These are phyloP conservation scores for mouse (Mus musculus) DNA, from an alignment of 2,113 vertebrate species.

Conservation along the genomic window GRCm39 chr2:114075501-114076000, in stretches of 20 bases:
- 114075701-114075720: not conserved
- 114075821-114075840: not conserved
- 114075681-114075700: constrained; percentile 6
- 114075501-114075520: not conserved
- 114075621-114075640: not conserved
- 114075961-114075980: not conserved
- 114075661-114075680: constrained; percentile 1
- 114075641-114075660: not conserved
- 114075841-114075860: not conserved
- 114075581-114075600: not conserved
- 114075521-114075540: not conserved
- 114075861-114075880: not conserved
- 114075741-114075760: not conserved
- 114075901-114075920: not conserved
- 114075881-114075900: not conserved
- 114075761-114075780: not conserved
- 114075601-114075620: not conserved
- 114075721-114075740: not conserved
- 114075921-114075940: not conserved
- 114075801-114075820: not conserved
- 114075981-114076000: not conserved
- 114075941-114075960: constrained; percentile 6
- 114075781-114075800: not conserved
- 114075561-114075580: not conserved
- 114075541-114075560: not conserved